These are phyloP conservation scores for Ornithorhynchus anatinus DNA, from an alignment of 2,113 vertebrate species.

Conservation along the genomic window DNA sequence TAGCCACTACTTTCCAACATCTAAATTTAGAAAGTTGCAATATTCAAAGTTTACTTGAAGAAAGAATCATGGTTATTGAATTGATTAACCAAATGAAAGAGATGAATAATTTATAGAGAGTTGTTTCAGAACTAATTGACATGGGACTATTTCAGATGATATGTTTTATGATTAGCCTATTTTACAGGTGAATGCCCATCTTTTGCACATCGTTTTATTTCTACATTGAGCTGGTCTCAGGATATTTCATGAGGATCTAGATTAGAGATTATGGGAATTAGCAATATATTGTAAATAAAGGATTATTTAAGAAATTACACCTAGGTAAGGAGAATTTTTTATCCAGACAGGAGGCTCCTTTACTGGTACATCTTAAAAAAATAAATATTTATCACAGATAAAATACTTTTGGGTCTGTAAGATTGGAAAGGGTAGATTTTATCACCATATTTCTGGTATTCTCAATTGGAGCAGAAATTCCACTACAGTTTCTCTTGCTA, in stretches of 20 bases:
- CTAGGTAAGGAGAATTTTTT: background rate
- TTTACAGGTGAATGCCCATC: no score
- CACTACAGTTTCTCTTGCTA: background rate
- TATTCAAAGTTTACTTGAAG: background rate
- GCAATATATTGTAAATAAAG: no score
- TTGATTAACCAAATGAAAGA: background rate
- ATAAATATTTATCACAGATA: slow-evolving; percentile 20
- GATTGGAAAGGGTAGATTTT: background rate
- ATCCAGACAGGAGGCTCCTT: background rate
- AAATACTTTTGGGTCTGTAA: background rate
- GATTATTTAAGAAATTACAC: background rate
- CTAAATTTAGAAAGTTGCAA: background rate
- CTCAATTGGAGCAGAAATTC: background rate
- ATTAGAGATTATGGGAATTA: no score
- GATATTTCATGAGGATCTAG: no score
- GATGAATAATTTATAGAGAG: no score
- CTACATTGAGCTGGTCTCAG: no score
- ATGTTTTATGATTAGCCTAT: no score
- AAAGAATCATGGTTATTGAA: slow-evolving; percentile 13
- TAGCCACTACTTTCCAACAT: background rate
- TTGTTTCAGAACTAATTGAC: no score
- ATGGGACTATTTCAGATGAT: no score
- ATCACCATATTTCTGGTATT: slow-evolving; percentile 3
- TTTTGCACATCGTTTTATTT: no score
- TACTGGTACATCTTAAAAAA: background rate